A percentile compares a stretch with the other conserved stretches of the same genome.
Conservation (phyloP, 2,888 invertebrate species). For the Nebria salina region DNA sequence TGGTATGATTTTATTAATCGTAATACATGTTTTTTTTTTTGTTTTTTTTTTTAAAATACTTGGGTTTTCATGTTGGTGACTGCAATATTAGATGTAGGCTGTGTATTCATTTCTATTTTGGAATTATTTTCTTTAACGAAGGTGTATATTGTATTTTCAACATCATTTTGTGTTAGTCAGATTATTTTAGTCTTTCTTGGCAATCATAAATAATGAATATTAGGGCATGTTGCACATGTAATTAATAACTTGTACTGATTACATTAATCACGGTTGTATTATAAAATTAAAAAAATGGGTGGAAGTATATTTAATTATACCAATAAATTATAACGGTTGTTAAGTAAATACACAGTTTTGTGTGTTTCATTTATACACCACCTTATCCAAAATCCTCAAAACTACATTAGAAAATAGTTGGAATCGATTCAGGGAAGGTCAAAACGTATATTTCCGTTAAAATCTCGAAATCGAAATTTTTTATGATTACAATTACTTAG, state of each 20-base stretch:
- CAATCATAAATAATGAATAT: slow-evolving; percentile 46
- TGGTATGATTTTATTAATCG: slow-evolving; percentile 20
- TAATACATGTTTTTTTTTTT: slow-evolving; percentile 37
- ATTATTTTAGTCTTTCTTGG: slow-evolving; percentile 45
- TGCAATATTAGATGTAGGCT: slow-evolving; percentile 47
- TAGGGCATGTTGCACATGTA: slow-evolving; percentile 66
- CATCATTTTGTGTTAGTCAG: slow-evolving; percentile 39
- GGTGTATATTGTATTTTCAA: slow-evolving; percentile 47
- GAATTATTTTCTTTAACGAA: slow-evolving; percentile 29
- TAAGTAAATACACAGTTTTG: slow-evolving; percentile 26
- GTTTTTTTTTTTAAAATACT: slow-evolving; percentile 19
- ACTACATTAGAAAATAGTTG: too few relatives aligned
- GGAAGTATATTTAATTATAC: slow-evolving; percentile 63
- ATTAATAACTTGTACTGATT: slow-evolving; percentile 65
- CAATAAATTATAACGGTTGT: slow-evolving; percentile 52
- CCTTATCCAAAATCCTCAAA: too few relatives aligned
- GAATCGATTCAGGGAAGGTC: too few relatives aligned
- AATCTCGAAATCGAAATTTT: too few relatives aligned
- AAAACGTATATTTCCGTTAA: too few relatives aligned
- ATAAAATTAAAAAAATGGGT: slow-evolving; percentile 59
- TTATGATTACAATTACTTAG: too few relatives aligned
- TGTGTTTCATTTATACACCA: slow-evolving; percentile 27
- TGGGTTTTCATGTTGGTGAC: slow-evolving; percentile 39
- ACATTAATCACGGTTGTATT: slow-evolving; percentile 67
- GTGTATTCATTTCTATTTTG: slow-evolving; percentile 35